Evolutionary conservation across 2,113 vertebrate species (phyloP).

Genomic region (Macrotis lagotis): DNA sequence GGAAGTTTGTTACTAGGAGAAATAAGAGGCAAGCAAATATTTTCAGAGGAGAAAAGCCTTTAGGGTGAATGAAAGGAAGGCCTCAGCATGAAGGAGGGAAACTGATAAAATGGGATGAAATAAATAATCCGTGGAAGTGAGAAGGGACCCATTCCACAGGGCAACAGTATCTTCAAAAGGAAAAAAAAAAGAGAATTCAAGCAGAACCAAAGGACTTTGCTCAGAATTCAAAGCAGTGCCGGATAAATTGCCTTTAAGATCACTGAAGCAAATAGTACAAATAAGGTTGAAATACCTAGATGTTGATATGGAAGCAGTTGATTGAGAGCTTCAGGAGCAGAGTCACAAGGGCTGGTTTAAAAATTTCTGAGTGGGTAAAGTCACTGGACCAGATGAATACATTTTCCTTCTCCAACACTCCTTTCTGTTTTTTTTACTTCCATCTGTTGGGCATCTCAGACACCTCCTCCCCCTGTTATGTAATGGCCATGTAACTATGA

Average conservation of each 20-base stretch:
- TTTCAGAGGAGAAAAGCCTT: not conserved
- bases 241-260: not conserved
- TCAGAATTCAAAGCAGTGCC: not conserved
- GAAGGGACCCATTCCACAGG: constrained; percentile 21
- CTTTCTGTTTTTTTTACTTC: constrained; percentile 7
- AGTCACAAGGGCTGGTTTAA: constrained; percentile 35
- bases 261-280: constrained; percentile 30
- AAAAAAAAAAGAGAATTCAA: constrained; percentile 13
- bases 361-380: not conserved
- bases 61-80: not conserved
- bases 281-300: constrained; percentile 10
- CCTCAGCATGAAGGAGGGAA: not conserved
- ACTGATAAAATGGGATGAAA: not conserved
- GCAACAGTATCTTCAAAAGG: not conserved
- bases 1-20: not conserved
- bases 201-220: constrained; percentile 31
- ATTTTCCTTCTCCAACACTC: constrained; percentile 22
- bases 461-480: not conserved
- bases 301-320: not conserved
- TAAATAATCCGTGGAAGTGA: not conserved
- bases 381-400: constrained; percentile 39
- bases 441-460: constrained; percentile 7
- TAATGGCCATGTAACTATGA: not conserved
- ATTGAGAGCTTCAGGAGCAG: not conserved
- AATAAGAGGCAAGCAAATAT: not conserved